These are phyloP conservation scores for Sebastolobus alascanus DNA, from an alignment of 2,797 vertebrate genomes.

Conservation along the genomic window DNA sequence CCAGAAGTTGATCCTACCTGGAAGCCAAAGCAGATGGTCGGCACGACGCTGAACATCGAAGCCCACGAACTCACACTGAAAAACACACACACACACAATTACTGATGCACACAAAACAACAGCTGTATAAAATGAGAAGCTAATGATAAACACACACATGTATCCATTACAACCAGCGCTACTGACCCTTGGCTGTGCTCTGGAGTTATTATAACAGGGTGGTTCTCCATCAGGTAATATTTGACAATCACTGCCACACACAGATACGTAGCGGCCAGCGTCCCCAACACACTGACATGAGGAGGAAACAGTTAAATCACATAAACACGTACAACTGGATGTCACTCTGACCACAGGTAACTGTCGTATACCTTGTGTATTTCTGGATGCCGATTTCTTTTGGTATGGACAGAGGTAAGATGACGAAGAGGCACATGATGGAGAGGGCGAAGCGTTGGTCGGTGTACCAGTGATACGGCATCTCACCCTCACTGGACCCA, in stretches of 20 bases:
- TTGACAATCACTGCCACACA: constrained; percentile 89
- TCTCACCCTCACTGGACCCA: constrained; percentile 50
- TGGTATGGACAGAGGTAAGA: constrained; percentile 87
- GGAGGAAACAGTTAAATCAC: constrained; percentile 23
- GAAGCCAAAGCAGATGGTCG: constrained; percentile 98
- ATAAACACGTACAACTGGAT: not conserved
- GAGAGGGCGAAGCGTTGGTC: constrained; percentile 86
- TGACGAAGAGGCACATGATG: constrained; percentile 84
- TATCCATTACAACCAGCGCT: not conserved
- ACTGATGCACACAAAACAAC: constrained; percentile 4
- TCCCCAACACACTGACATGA: constrained; percentile 90
- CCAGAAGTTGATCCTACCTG: constrained; percentile 87
- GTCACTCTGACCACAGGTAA: not conserved
- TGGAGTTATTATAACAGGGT: constrained; percentile 46
- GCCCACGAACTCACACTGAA: constrained; percentile 89
- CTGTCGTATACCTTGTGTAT: constrained; percentile 83
- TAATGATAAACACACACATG: not conserved
- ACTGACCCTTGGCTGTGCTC: constrained; percentile 85
- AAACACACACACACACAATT: constrained; percentile 38
- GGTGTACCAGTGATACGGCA: constrained; percentile 85
- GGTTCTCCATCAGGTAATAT: constrained; percentile 87
- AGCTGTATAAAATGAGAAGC: not conserved
- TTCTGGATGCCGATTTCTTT: constrained; percentile 89
- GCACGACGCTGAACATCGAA: constrained; percentile 92
- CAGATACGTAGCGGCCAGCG: constrained; percentile 93